Percentiles rank a stretch among this genome's conserved stretches.
phyloP scores from a whole-genome alignment of 2,113 vertebrate genomes.

The Paraplagusia blochii region DNA sequence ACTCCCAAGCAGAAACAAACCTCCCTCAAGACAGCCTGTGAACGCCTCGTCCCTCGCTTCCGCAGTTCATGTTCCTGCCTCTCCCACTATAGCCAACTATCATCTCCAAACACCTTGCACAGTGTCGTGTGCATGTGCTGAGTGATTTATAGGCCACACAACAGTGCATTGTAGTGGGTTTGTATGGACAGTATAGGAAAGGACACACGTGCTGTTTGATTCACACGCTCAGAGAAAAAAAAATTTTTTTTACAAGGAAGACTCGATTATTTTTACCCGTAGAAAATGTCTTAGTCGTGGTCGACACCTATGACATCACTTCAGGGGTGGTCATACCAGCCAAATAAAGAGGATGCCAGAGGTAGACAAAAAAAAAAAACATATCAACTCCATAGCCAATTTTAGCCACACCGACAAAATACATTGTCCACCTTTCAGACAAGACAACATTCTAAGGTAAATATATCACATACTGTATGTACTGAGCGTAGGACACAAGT shows the following conservation, averaged over 20 bases:
- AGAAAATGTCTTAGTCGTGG: conserved; percentile 25
- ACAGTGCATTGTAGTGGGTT: conserved; percentile 45
- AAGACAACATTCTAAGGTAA: conserved; percentile 14
- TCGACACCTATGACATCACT: conserved; percentile 19
- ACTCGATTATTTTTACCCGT: conserved; percentile 11
- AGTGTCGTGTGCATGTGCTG: conserved; percentile 51
- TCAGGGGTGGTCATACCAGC: conserved; percentile 1
- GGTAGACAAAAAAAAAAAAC: too few species aligned
- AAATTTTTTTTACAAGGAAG: conserved; percentile 4
- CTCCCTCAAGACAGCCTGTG: conserved; percentile 46
- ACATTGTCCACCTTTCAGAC: conserved; percentile 7
- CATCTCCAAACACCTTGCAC: conserved; percentile 71
- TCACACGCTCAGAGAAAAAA: conserved; percentile 23
- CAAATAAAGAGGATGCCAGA: not conserved
- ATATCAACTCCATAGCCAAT: too few species aligned
- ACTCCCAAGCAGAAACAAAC: conserved; percentile 22
- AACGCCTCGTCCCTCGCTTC: conserved; percentile 46
- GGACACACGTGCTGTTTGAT: conserved; percentile 32
- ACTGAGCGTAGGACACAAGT: conserved; percentile 18
- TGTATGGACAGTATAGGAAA: conserved; percentile 36
- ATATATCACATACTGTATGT: not conserved
- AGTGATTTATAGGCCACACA: conserved; percentile 61
- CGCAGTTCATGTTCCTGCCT: conserved; percentile 61
- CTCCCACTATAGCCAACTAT: conserved; percentile 61
- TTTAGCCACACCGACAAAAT: conserved; percentile 3